Evolutionary conservation across 2,888 invertebrate species (phyloP).

Genomic region (Pyrrhosoma nymphula): DNA sequence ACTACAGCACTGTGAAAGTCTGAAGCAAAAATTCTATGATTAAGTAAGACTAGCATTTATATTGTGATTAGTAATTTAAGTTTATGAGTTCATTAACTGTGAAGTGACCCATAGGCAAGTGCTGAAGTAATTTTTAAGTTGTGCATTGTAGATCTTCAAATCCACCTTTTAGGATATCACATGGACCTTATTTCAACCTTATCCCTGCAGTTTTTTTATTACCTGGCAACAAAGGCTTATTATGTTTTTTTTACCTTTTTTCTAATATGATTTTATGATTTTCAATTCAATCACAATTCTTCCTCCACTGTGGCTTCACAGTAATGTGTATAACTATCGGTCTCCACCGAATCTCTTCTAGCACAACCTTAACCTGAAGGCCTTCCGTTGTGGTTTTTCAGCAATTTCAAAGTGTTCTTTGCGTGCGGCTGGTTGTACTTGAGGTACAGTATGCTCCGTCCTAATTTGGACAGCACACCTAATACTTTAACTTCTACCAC

Average conservation of each 20-base stretch:
- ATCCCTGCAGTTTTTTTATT: conserved; percentile 55
- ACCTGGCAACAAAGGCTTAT: conserved; percentile 66
- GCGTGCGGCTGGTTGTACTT: conserved; percentile 92
- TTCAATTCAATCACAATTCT: conserved; percentile 66
- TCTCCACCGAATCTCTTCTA: conserved; percentile 69
- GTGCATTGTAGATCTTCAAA: conserved; percentile 58
- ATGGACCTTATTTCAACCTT: conserved; percentile 48
- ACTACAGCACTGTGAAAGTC: no score
- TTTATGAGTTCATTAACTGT: conserved; percentile 46
- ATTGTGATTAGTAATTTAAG: background rate
- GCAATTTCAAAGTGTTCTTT: conserved; percentile 91
- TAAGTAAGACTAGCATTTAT: background rate
- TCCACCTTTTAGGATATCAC: conserved; percentile 57
- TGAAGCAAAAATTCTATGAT: no score
- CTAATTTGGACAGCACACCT: conserved; percentile 70
- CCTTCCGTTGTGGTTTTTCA: conserved; percentile 79
- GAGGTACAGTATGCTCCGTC: conserved; percentile 83
- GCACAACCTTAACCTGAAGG: conserved; percentile 71
- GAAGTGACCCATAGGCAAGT: conserved; percentile 63
- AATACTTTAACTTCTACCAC: conserved; percentile 66
- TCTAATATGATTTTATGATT: conserved; percentile 67
- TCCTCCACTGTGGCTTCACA: conserved; percentile 68
- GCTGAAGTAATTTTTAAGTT: conserved; percentile 60
- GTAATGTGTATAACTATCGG: conserved; percentile 68
- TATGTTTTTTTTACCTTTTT: conserved; percentile 67